These are phyloP conservation scores for Hydrochoerus hydrochaeris DNA, from an alignment of 2,113 vertebrate species.

Conservation along the genomic window DNA sequence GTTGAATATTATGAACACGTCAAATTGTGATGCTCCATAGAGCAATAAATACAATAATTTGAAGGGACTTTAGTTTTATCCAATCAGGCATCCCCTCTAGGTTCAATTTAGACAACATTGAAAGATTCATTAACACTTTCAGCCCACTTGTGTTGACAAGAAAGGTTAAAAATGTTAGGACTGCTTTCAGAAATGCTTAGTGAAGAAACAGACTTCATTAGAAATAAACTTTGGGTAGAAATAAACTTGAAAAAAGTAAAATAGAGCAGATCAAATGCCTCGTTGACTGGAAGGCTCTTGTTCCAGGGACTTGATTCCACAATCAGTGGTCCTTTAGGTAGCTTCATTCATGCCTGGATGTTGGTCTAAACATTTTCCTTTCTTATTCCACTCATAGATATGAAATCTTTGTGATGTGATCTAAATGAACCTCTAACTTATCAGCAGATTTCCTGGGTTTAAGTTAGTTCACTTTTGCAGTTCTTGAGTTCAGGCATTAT, in stretches of 20 bases:
- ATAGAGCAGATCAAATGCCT: background rate
- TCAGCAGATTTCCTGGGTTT: background rate
- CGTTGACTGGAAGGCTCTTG: background rate
- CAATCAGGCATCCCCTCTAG: background rate
- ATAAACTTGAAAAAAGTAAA: background rate
- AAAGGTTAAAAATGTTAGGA: background rate
- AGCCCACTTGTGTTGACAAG: background rate
- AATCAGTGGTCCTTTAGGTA: background rate
- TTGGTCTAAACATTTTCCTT: background rate
- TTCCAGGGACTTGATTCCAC: background rate
- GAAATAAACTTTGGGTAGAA: background rate
- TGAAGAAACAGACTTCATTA: background rate
- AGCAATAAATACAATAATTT: constrained; percentile 32
- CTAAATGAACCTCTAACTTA: background rate
- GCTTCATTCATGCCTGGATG: background rate
- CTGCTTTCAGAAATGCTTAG: background rate
- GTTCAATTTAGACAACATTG: constrained; percentile 30
- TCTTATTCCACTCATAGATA: background rate
- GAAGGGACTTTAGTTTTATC: background rate
- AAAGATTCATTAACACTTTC: constrained; percentile 2
- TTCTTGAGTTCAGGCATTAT: background rate
- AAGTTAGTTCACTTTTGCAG: background rate
- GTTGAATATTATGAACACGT: background rate
- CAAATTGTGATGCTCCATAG: background rate
- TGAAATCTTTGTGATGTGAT: background rate